These are phyloP conservation scores for Lepidotrigona ventralis DNA, from an alignment of 1,140 invertebrate species.

Conservation along the genomic window DNA sequence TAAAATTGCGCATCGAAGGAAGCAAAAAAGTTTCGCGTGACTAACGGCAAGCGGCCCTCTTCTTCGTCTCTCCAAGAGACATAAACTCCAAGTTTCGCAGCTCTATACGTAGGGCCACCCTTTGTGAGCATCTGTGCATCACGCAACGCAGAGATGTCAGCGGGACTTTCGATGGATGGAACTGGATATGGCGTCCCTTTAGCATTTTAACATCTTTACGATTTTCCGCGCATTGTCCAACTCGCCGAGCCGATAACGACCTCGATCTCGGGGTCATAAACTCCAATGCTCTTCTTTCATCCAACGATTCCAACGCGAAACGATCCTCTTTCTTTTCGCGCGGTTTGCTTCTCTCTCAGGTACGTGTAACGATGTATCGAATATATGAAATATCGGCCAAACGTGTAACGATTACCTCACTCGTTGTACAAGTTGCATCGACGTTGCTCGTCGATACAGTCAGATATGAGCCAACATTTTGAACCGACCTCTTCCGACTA, in stretches of 20 bases:
- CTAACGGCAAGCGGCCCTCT: constrained; percentile 57
- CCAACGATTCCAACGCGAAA: constrained; percentile 30
- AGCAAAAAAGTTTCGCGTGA: constrained; percentile 40
- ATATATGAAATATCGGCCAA: not conserved
- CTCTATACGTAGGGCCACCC: constrained; percentile 20
- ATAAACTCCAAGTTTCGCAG: constrained; percentile 58
- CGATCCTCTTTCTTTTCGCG: not conserved
- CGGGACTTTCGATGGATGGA: constrained; percentile 46
- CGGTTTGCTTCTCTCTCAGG: not conserved
- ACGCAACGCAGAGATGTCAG: constrained; percentile 61
- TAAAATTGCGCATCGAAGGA: constrained; percentile 52
- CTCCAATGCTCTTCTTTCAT: constrained; percentile 4
- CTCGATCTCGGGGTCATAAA: constrained; percentile 62
- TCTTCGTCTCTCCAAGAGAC: constrained; percentile 11
- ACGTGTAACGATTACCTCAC: not conserved
- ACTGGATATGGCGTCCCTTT: constrained; percentile 55
- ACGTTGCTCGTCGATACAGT: not conserved
- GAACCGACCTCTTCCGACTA: not conserved
- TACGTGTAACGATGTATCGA: not conserved
- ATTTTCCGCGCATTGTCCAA: constrained; percentile 58
- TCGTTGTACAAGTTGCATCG: not conserved
- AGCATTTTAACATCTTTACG: constrained; percentile 59
- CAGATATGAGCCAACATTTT: not conserved
- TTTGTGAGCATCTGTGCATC: constrained; percentile 58
- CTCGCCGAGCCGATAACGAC: constrained; percentile 54